These are phyloP conservation scores for Labeo rohita DNA, from an alignment of 2,113 vertebrate species.

Conservation along the genomic window DNA sequence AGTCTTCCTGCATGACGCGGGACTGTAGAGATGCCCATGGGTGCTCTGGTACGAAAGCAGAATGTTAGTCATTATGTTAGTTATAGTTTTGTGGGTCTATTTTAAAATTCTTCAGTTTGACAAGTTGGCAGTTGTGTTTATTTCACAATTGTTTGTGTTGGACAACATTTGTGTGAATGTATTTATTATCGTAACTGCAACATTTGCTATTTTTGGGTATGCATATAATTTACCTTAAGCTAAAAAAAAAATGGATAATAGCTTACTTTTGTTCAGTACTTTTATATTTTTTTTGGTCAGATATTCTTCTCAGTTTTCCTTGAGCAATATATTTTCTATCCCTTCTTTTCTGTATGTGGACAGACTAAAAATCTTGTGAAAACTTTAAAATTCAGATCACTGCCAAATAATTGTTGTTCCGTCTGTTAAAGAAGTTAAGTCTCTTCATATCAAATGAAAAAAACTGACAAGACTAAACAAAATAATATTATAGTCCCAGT, in stretches of 20 bases:
- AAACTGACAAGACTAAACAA: background rate
- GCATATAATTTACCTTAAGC: background rate
- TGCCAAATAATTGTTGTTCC: background rate
- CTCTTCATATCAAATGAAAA: background rate
- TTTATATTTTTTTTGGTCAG: background rate
- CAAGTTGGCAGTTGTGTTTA: background rate
- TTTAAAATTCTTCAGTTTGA: background rate
- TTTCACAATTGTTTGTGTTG: background rate
- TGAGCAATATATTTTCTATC: background rate
- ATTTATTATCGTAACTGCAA: background rate
- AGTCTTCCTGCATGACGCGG: constrained; percentile 20
- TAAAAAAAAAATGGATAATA: background rate
- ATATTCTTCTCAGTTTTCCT: background rate
- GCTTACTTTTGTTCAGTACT: background rate
- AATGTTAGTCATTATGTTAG: background rate
- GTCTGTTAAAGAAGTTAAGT: background rate
- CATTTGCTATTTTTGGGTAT: background rate
- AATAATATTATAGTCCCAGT: background rate
- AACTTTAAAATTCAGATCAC: background rate
- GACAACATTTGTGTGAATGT: background rate
- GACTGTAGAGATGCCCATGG: constrained; percentile 40
- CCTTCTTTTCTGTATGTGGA: background rate
- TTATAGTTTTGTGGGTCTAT: constrained; percentile 1
- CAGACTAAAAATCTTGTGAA: background rate
- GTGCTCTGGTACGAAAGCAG: constrained; percentile 43